Base-by-base conservation (phyloP, 2,113 vertebrate genomes). In the Paedocypris sp. region DNA sequence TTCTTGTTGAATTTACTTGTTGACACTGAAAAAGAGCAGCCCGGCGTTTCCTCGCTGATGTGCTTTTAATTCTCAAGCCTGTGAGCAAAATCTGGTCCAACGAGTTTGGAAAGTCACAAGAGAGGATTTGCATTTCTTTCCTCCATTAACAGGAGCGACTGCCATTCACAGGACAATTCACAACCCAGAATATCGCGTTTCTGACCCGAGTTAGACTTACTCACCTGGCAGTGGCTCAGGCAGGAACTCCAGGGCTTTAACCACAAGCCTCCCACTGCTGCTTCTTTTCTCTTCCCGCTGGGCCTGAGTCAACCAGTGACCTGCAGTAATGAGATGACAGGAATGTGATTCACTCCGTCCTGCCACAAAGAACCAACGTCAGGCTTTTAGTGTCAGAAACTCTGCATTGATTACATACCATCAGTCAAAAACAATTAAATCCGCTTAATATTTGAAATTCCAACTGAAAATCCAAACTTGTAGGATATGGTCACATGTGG, bases 101-200 rank as follows among this genome's bases (percentile, higher is more conserved):
- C 75, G 28, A 62, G 75, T 77, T 75, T 67, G 42, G 43, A 38
- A 60, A 70, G 70, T 68, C 64, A 68, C 68, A 58, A 61, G 63
- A 66, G 62, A 54, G 51, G 60, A 73, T 76, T 76, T 71, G 68
- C 72, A 71, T 74, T 66, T 70, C 51, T 35, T 39, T 47, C 42
- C 38, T 68, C 59, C 65, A 54, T 58, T 58, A 32, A 63, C 52
- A 64, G 61, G 64, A 73, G 67, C 58, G 36, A 50, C 66, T 60
- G 43, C 70, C 68, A 73, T 78, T 73, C 72, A 74, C 60, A 62
- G 53, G 61, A 68, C 19, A 28, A 45, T 62, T 64, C 65, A 41
- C 68, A 62, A 67, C 56, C 60, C 54, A 9, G 29, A 43, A 45
- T 73, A 76, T 78, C 68, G 31, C 48, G 46, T 78, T 76, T 64